Conservation (phyloP, 1,140 invertebrate species). For the Calliopsis andreniformis region DNA sequence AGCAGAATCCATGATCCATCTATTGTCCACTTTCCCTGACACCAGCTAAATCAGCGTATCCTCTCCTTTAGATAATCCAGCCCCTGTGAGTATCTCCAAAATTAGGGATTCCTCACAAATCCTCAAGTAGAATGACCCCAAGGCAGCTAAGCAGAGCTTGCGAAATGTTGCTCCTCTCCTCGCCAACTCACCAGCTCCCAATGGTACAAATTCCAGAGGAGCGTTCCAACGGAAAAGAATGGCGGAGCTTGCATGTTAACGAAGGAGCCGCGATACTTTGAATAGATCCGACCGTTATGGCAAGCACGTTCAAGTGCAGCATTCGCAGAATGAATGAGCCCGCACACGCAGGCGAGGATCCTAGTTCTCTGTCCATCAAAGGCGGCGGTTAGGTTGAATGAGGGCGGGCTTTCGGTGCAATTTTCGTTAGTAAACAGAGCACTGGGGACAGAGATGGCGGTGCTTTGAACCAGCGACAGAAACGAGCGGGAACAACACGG, state of each 20-base stretch:
- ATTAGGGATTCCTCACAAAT: no score
- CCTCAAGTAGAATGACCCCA: no score
- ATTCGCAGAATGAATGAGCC: conserved; percentile 2
- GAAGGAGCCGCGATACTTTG: not conserved
- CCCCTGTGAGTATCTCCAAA: no score
- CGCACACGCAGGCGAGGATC: not conserved
- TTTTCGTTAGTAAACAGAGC: conserved; percentile 66
- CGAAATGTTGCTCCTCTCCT: no score
- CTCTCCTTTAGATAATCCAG: no score
- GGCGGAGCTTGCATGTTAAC: not conserved
- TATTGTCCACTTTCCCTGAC: no score
- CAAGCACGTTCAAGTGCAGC: not conserved
- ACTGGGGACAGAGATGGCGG: conserved; percentile 41
- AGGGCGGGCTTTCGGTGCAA: conserved; percentile 61
- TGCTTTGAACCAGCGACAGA: conserved; percentile 15
- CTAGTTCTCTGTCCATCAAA: conserved; percentile 1
- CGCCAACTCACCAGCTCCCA: no score
- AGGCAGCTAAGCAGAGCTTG: no score
- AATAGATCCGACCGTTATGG: not conserved
- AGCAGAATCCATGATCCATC: no score
- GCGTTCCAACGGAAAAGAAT: no score
- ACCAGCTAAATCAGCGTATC: no score
- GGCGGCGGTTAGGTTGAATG: conserved; percentile 14
- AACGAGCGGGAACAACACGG: not conserved
- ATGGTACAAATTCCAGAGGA: no score